Percentiles rank a stretch among this genome's conserved stretches.
These are phyloP conservation scores for Cryptoblepharus egeriae DNA, from an alignment of 2,797 vertebrate genomes.

Conservation along the genomic window DNA sequence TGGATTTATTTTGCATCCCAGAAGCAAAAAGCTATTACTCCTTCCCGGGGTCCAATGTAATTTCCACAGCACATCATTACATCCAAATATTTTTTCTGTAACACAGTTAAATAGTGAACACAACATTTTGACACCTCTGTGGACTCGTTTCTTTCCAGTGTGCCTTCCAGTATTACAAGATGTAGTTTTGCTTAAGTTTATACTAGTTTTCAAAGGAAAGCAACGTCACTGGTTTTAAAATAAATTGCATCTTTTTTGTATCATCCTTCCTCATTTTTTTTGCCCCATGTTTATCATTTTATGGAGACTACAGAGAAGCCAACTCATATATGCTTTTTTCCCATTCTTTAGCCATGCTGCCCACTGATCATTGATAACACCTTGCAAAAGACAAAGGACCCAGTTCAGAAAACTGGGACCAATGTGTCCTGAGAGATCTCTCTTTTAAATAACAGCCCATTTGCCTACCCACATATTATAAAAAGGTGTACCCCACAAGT, in stretches of 20 bases:
- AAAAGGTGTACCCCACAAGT: no score
- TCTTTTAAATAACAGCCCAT: background rate
- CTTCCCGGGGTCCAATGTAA: constrained; percentile 7
- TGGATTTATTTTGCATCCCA: constrained; percentile 31
- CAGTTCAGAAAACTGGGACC: background rate
- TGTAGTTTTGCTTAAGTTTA: background rate
- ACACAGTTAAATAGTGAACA: background rate
- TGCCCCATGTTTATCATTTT: background rate
- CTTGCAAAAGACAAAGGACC: no score
- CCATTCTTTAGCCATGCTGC: background rate
- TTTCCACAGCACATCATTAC: constrained; percentile 1
- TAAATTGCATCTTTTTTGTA: background rate
- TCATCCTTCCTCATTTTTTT: background rate
- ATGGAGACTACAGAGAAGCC: background rate
- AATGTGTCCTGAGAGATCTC: background rate
- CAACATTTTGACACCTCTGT: background rate
- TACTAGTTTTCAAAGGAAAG: background rate
- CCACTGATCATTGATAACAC: no score
- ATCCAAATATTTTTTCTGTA: background rate
- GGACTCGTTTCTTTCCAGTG: background rate
- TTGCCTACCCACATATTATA: background rate
- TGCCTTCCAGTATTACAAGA: constrained; percentile 7
- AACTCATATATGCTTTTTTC: background rate
- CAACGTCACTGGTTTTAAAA: background rate
- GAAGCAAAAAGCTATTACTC: constrained; percentile 16